Conservation (phyloP, 2,113 vertebrate species). For the Anguilla japonica region DNA sequence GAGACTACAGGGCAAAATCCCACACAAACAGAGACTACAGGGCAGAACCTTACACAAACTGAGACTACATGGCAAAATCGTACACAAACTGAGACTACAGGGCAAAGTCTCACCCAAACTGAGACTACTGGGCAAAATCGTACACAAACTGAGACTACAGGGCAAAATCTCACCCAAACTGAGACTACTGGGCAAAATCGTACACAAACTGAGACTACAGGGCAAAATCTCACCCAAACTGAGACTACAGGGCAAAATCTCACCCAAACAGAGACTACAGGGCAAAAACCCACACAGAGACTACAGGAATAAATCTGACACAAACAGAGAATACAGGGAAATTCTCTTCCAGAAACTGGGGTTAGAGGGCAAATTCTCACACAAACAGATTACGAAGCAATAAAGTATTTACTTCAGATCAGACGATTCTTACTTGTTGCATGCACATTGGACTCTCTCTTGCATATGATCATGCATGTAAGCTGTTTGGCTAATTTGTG, state of each 20-base stretch:
- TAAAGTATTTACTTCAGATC: too few relatives aligned
- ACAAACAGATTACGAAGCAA: background rate
- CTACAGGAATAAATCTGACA: background rate
- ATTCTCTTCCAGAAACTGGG: background rate
- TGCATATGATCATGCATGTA: too few relatives aligned
- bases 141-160: background rate
- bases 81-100: background rate
- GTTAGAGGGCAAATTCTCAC: background rate
- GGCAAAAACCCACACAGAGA: background rate
- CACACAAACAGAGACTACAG: background rate
- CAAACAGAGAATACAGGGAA: too few relatives aligned
- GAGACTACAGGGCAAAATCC: background rate
- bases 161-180: background rate
- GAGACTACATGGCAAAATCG: background rate
- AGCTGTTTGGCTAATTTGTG: too few relatives aligned
- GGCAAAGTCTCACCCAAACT: background rate
- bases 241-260: background rate
- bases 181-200: background rate
- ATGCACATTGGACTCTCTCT: too few relatives aligned
- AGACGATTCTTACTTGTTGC: too few relatives aligned
- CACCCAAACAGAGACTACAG: background rate
- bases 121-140: background rate
- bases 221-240: background rate
- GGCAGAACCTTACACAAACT: background rate
- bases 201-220: background rate